These are phyloP conservation scores for Xestoiulus laeticollis DNA, from an alignment of 2,888 invertebrate species.

Conservation along the genomic window DNA sequence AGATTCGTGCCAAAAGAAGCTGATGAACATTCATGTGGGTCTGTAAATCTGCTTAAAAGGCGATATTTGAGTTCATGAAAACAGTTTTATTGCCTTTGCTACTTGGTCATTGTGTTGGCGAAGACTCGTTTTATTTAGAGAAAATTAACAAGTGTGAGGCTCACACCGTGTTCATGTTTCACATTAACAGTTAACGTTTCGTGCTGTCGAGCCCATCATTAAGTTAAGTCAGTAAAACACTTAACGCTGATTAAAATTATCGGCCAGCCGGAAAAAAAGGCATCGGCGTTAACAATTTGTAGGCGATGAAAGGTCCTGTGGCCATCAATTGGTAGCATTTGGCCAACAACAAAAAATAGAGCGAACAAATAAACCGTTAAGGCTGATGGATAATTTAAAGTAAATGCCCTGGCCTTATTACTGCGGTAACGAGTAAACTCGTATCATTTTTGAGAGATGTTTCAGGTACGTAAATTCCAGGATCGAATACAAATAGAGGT, in stretches of 20 bases:
- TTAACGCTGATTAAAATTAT: slow-evolving; percentile 41
- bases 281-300: not conserved
- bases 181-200: not conserved
- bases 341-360: not conserved
- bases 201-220: slow-evolving; percentile 7
- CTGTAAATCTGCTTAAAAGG: slow-evolving; percentile 43
- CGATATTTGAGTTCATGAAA: slow-evolving; percentile 39
- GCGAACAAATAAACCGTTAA: not conserved
- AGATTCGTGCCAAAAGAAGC: not conserved
- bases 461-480: not conserved
- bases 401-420: slow-evolving; percentile 24
- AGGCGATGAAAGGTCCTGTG: not conserved
- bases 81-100: slow-evolving; percentile 25
- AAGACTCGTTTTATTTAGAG: slow-evolving; percentile 9
- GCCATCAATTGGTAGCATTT: not conserved
- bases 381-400: slow-evolving; percentile 37
- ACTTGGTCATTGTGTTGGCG: not conserved
- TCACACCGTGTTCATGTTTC: not conserved
- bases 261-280: slow-evolving; percentile 25
- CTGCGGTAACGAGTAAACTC: slow-evolving; percentile 1
- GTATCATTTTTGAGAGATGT: slow-evolving; percentile 8
- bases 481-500: slow-evolving; percentile 29
- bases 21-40: slow-evolving; percentile 39
- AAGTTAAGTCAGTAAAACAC: slow-evolving; percentile 36
- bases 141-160: slow-evolving; percentile 30